Conservation (phyloP, 2,888 invertebrate genomes). For the Zhuqinia jingwanae region DNA sequence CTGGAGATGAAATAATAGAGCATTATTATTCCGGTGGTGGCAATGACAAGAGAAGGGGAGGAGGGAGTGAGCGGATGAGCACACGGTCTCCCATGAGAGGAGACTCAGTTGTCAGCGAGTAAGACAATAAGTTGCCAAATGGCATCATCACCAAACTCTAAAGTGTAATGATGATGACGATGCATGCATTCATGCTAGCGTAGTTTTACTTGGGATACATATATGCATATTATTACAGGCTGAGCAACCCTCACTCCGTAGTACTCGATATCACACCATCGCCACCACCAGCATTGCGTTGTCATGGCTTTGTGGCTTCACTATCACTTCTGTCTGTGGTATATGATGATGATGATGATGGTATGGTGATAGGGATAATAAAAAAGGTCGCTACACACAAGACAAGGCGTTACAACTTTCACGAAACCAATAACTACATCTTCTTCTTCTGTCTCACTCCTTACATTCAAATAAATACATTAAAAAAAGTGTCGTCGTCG, state of each 20-base stretch:
- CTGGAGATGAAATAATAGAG: neutral
- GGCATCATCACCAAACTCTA: neutral
- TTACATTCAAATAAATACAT: constrained; percentile 9
- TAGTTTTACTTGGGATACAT: no score
- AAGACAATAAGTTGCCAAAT: constrained; percentile 58
- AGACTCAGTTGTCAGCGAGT: constrained; percentile 59
- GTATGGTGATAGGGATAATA: neutral
- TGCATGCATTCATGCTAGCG: no score
- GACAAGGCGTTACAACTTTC: constrained; percentile 42
- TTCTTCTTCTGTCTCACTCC: neutral
- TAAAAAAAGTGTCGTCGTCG: constrained; percentile 10
- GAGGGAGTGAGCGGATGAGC: constrained; percentile 9
- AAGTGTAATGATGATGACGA: constrained; percentile 7
- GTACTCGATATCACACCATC: neutral
- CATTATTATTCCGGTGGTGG: constrained; percentile 36
- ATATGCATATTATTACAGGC: no score
- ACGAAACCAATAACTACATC: constrained; percentile 22
- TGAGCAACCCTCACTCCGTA: neutral
- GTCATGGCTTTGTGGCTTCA: neutral
- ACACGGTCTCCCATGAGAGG: constrained; percentile 59
- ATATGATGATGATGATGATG: neutral
- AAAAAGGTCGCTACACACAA: constrained; percentile 31
- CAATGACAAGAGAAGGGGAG: constrained; percentile 34
- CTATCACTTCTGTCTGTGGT: neutral
- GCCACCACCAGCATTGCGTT: constrained; percentile 3